A percentile compares a stretch with the other conserved stretches of the same genome.
These are phyloP conservation scores for Phthorimaea operculella DNA, from an alignment of 1,140 invertebrate genomes.

Conservation along the genomic window DNA sequence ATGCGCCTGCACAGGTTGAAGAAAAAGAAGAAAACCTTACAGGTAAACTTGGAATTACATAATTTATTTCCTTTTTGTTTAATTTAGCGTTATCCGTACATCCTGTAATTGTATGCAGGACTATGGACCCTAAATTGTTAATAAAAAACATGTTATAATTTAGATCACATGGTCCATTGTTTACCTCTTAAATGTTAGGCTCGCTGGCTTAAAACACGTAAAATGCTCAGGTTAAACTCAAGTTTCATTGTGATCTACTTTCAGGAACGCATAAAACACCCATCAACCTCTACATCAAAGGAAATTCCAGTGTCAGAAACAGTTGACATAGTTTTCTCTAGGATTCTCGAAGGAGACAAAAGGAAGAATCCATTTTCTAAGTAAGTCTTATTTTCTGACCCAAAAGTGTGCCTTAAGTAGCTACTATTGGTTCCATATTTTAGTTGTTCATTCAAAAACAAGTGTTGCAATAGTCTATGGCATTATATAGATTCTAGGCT, in stretches of 20 bases:
- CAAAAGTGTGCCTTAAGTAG: too few relatives aligned
- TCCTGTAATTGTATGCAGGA: not conserved
- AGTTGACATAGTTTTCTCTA: constrained; percentile 55
- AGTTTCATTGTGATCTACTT: too few relatives aligned
- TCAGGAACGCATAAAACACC: constrained; percentile 63
- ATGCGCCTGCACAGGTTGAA: constrained; percentile 77
- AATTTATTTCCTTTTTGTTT: too few relatives aligned
- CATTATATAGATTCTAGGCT: too few relatives aligned
- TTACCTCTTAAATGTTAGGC: too few relatives aligned
- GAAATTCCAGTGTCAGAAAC: constrained; percentile 29
- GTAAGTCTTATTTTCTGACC: constrained; percentile 35
- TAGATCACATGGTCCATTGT: too few relatives aligned
- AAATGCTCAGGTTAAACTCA: too few relatives aligned
- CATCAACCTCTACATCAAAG: constrained; percentile 31
- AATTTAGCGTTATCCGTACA: not conserved
- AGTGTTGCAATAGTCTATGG: too few relatives aligned
- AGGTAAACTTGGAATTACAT: constrained; percentile 49
- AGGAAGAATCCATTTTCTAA: constrained; percentile 82
- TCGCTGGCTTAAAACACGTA: too few relatives aligned
- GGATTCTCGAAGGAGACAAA: constrained; percentile 68
- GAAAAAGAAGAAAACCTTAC: constrained; percentile 75
- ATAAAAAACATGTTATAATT: constrained; percentile 7
- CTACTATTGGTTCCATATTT: too few relatives aligned
- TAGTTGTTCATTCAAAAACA: too few relatives aligned
- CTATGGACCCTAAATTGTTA: not conserved